phyloP scores from a whole-genome alignment of 2,888 invertebrate genomes.

The Leptinotarsa haldemani region DNA sequence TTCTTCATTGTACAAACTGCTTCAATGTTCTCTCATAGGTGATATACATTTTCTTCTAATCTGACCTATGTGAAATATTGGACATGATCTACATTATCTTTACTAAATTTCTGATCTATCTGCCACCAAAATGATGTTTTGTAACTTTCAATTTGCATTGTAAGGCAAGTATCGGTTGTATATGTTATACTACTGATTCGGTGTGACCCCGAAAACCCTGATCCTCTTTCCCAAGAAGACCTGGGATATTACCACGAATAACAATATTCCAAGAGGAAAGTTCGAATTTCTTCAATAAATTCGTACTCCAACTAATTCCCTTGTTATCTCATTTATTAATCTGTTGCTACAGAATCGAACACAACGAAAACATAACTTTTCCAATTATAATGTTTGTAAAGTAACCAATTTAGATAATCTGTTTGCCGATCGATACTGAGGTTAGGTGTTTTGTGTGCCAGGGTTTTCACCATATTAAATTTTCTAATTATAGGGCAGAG shows the following conservation, averaged over 20 bases:
- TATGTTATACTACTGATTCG: not conserved
- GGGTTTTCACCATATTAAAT: conserved; percentile 30
- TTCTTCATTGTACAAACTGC: too few relatives aligned
- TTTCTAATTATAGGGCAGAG: conserved; percentile 21
- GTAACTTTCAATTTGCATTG: too few relatives aligned
- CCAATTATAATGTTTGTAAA: conserved; percentile 63
- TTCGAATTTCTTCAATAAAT: conserved; percentile 31
- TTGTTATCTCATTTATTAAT: conserved; percentile 29
- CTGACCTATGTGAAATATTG: too few relatives aligned
- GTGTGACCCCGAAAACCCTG: too few relatives aligned
- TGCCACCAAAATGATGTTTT: too few relatives aligned
- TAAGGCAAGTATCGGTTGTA: too few relatives aligned
- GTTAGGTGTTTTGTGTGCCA: conserved; percentile 40
- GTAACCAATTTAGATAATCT: conserved; percentile 64
- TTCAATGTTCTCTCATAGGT: too few relatives aligned
- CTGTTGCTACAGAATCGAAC: conserved; percentile 36
- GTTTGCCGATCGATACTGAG: conserved; percentile 61
- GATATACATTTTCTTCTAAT: too few relatives aligned
- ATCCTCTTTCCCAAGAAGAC: too few relatives aligned
- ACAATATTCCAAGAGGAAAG: not conserved
- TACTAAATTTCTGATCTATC: too few relatives aligned
- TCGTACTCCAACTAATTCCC: not conserved
- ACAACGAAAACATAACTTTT: conserved; percentile 56
- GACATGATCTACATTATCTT: too few relatives aligned
- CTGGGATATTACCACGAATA: not conserved